Conservation (phyloP, 2,888 invertebrate species). For the Tanypteryx hageni region DNA sequence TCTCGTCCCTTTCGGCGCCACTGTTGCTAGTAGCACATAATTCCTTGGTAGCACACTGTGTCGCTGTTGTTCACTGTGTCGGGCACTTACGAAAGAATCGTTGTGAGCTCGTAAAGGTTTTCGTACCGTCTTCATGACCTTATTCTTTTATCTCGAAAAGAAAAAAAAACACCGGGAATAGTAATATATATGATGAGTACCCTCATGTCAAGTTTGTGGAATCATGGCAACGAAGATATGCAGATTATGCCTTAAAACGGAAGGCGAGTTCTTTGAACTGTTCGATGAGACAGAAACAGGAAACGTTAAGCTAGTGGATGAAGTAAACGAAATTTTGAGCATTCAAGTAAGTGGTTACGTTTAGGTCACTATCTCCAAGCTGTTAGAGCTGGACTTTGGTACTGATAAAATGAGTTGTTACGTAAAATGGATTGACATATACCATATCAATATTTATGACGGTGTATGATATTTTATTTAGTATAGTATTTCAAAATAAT, state of each 20-base stretch:
- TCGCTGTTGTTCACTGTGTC: no score
- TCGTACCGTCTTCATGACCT: background rate
- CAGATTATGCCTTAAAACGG: constrained; percentile 17
- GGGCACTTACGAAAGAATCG: no score
- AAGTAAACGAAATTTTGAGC: constrained; percentile 5
- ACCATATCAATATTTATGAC: background rate
- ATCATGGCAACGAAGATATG: constrained; percentile 20
- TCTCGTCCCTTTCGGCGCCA: no score
- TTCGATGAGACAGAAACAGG: background rate
- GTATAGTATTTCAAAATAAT: background rate
- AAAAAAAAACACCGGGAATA: background rate
- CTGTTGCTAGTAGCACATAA: no score
- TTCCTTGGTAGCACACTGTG: no score
- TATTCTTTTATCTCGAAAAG: background rate
- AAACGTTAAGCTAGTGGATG: background rate
- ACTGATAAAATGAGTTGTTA: background rate
- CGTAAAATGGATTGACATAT: background rate
- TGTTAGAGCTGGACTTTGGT: background rate
- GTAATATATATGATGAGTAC: background rate
- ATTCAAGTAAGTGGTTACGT: constrained; percentile 27
- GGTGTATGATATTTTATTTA: background rate
- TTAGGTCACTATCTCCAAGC: background rate
- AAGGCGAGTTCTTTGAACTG: constrained; percentile 20
- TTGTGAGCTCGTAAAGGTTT: no score
- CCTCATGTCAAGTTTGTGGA: background rate